Evolutionary conservation across 2,888 invertebrate species (phyloP), one percentile per base, ranked within the genome.

Genomic region (Syrphus vitripennis): DNA sequence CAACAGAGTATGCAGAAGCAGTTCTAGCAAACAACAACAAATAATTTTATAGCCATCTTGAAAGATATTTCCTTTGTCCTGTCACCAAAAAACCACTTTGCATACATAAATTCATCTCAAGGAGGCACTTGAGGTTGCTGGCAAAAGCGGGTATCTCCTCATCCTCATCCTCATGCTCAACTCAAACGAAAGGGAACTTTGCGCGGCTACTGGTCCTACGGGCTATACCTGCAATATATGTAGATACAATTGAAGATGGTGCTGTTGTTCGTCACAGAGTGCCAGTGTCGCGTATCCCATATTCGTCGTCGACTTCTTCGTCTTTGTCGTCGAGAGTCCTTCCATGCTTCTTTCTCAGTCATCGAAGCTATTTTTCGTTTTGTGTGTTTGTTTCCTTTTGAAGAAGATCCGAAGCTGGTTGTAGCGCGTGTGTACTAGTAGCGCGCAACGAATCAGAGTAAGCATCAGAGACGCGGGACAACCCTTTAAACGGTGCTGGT

Each of bases 101-200:
- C 91, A 91, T 91, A 91, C 91, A 91, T 91, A 91, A 91, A 91
- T 91, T 91, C 91, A 91, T 91, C 91, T 91, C 86, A 74, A 78
- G 77, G 48, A 82, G 86, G 86, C 86, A 82, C 77, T 77, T 74
- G 65, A 48, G 72, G 61, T 50, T 50, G 67, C 75, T 37, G 40
- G 37, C 48, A 6, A n/a, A 24, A 65, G 79, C 57, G 57, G 42
- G 50, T 48, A 55, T 34, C 63, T 70, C 29, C 29, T 16, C 55
- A 42, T n/a, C 24, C 40, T 10, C 29, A 19, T 16, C 29, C 21
- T 21, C 37, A n/a, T 10, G 9, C 34, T 12, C 10, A 9, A 34
- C 12, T 9, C 16, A 34, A 84, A 78, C 70, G 86, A 86, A 86
- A 86, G 86, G 82, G 82, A 86, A 86, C 82, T 77, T 75, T 69